Percentiles rank a stretch among this genome's conserved stretches.
Conservation (phyloP, 2,113 vertebrate species). For the Chloropsis cyanopogon region DNA sequence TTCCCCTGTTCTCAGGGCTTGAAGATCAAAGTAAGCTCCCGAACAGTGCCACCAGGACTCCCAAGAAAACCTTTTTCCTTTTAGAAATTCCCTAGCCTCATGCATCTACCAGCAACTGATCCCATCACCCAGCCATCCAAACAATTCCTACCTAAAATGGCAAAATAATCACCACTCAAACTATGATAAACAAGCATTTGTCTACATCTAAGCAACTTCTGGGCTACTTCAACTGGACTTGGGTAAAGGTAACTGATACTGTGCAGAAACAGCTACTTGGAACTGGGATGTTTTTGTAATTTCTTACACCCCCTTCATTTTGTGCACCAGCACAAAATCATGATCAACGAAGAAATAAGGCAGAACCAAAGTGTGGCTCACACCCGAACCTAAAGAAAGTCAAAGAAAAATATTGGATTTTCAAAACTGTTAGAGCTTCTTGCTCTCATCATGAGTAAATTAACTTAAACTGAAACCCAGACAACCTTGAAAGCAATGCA, state of each 20-base stretch:
- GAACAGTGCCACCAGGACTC: neutral
- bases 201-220: neutral
- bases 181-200: neutral
- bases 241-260: neutral
- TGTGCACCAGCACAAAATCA: neutral
- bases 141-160: neutral
- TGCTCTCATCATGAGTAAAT: neutral
- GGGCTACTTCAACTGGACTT: neutral
- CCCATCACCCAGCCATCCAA: neutral
- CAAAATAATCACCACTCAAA: neutral
- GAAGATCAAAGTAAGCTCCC: neutral
- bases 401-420: neutral
- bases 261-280: neutral
- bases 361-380: neutral
- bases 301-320: neutral
- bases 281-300: neutral
- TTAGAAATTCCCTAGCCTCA: neutral
- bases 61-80: neutral
- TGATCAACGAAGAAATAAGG: neutral
- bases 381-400: neutral
- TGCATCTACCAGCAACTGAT: neutral
- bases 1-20: rapidly evolving
- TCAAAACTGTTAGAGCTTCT: neutral
- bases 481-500: conserved; percentile 12
- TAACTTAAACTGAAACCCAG: neutral